Evolutionary conservation across 1,140 invertebrate genomes (phyloP), one percentile per base, ranked within the genome.

Genomic region (Pseudomyrmex cubaensis): DNA sequence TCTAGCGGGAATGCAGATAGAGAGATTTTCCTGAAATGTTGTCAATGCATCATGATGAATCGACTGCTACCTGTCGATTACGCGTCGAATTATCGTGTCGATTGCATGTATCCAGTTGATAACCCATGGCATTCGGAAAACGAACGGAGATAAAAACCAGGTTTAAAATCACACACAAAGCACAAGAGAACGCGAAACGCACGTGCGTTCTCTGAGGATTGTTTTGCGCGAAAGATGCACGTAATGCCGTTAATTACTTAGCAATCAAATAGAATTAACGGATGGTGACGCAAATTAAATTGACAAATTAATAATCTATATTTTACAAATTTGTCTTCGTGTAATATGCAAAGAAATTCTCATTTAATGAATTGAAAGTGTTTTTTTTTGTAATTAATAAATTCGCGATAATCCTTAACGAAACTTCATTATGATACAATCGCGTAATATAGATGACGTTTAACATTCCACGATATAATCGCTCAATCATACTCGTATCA

Each of bases 401-500:
- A 52, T 52, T 52, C 2, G 22, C 10, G 20, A 4, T 17, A 12
- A 44, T 8, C 35, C 54, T 9, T 56, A 12, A n/a, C 12, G 66
- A 12, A 72, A 73, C 35, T 82, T 61, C 46, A 62, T 22, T 50
- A 12, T 50, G 15, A 25, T 8, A n/a, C 57, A 12, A 82, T 74
- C 20, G 46, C 61, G 46, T 46, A 63, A 52, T 35, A 35, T 35
- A 48, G 75, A 64, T 59, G 22, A 61, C 35, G 64, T 20, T 67
- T 74, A 82, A 72, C 73, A 72, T 48, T 59, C 59, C 15, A 17
- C 54, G 46, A 80, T 80, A 25, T 22, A 50, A 73, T 63, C 46
- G 25, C 48, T 63, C 69, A 74, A 82, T 82, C 70, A 75, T 82
- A 78, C 54, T 78, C 76, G n/a, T 50, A 72, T 61, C 66, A 35